phyloP scores from a whole-genome alignment of 2,113 vertebrate genomes.

The Procavia capensis region DNA sequence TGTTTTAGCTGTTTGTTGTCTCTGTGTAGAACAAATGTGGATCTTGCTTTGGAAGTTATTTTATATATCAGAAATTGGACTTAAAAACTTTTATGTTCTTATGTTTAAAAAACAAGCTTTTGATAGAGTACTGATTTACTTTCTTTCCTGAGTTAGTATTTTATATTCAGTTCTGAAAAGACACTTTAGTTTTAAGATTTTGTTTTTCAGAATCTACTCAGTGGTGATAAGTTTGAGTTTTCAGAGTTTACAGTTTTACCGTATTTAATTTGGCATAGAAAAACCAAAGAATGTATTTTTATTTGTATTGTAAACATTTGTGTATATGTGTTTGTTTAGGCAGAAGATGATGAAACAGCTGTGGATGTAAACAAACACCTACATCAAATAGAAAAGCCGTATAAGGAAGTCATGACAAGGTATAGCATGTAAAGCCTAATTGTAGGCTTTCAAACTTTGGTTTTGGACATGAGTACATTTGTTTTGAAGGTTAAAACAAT shows the following conservation, averaged over 20 bases:
- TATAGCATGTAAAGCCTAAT: conserved; percentile 79
- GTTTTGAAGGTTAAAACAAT: conserved; percentile 40
- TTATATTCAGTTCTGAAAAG: conserved; percentile 50
- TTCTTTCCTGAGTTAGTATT: conserved; percentile 32
- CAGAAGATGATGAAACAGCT: conserved; percentile 92
- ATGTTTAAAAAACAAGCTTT: conserved; percentile 6
- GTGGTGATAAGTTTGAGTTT: background rate
- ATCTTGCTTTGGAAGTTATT: conserved; percentile 51
- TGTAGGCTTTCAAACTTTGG: conserved; percentile 60
- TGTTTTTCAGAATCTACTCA: background rate
- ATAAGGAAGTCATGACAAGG: conserved; percentile 95
- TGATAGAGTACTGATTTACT: conserved; percentile 34
- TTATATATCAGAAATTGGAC: conserved; percentile 49
- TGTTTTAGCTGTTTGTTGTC: background rate
- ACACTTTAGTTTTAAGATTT: conserved; percentile 37
- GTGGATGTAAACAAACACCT: conserved; percentile 93
- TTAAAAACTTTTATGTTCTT: conserved; percentile 46
- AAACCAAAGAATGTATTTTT: conserved; percentile 32
- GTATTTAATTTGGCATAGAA: conserved; percentile 59
- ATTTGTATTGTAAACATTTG: conserved; percentile 17
- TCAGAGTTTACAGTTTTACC: background rate
- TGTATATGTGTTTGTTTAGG: conserved; percentile 86
- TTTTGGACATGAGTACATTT: conserved; percentile 50
- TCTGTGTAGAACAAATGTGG: background rate
- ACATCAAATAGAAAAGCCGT: conserved; percentile 93